phyloP scores from a whole-genome alignment of 2,888 invertebrate genomes.

The Unio delphinus region DNA sequence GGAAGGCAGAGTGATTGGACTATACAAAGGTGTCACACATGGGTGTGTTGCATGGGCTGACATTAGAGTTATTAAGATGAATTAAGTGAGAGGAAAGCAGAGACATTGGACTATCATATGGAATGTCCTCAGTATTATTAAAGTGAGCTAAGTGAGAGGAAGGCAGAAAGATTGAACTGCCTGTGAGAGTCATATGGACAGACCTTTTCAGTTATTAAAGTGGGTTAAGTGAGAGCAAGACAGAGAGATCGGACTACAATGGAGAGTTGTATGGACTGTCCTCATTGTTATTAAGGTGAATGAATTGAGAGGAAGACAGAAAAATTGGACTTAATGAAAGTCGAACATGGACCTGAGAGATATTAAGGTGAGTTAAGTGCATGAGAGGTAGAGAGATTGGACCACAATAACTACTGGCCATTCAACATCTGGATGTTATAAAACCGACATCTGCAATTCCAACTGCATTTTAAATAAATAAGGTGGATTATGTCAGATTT shows the following conservation, averaged over 20 bases:
- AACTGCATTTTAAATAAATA: no score
- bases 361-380: conserved; percentile 86
- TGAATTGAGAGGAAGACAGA: conserved; percentile 56
- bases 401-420: no score
- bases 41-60: no score
- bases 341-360: conserved; percentile 84
- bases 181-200: conserved; percentile 95
- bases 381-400: conserved; percentile 79
- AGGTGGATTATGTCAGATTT: no score
- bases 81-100: no score
- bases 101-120: no score
- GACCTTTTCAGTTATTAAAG: conserved; percentile 86
- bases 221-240: conserved; percentile 80
- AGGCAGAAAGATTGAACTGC: conserved; percentile 83
- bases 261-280: background rate
- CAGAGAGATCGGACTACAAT: conserved; percentile 83
- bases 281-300: background rate
- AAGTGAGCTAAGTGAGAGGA: conserved; percentile 86
- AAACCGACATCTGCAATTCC: no score
- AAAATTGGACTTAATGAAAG: conserved; percentile 91
- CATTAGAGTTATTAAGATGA: no score
- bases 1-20: no score
- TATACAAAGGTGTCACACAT: no score
- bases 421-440: no score
- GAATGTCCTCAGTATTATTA: conserved; percentile 74